Evolutionary conservation across 2,113 vertebrate genomes (phyloP), one percentile per base, ranked within the genome.

Genomic region (Equus przewalskii): DNA sequence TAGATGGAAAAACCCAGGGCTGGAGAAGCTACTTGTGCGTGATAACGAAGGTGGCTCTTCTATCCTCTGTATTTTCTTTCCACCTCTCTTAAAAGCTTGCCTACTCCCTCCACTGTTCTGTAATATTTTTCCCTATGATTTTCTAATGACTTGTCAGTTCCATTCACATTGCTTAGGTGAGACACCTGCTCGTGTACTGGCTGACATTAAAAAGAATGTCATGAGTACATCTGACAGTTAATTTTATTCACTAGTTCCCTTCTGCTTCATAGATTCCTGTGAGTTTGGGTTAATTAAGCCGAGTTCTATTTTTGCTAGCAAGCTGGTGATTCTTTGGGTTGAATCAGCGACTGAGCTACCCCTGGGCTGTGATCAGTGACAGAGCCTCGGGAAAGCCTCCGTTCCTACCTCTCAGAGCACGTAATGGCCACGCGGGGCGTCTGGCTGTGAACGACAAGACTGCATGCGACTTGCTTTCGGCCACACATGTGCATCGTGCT

Each of bases 171-270:
- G 18, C 60, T 69, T 65, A 70, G 51, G 69, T 97, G 49, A 96
- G 96, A 96, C 89, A 95, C 70, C 93, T 97, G 96, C 96, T 91
- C 86, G 24, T 88, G 3, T 87, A 76, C 91, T 51, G 33, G 36
- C 87, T 89, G 91, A 84, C 88, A 83, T 97, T 97, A 62, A 96
- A 80, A 89, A 96, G 78, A 91, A 89, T 70, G 96, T 89, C 96
- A 65, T 19, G 30, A 56, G 26, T 93, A 30, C 73, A 95, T 87
- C 83, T 95, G 96, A 89, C 30, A 33, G 79, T 62, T 85, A n/a
- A 94, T 96, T 96, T 97, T 92, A 75, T 96, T 96, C 79, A 26
- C 75, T 82, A 26, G 82, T 51, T 79, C 58, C 87, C 89, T 89
- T 96, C 91, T 95, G 96, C 91, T 90, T 60, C 26, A 6, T 28